Percentiles rank a stretch among this genome's conserved stretches.
phyloP scores from a whole-genome alignment of 2,797 vertebrate genomes.

The Syngnathus acus region DNA sequence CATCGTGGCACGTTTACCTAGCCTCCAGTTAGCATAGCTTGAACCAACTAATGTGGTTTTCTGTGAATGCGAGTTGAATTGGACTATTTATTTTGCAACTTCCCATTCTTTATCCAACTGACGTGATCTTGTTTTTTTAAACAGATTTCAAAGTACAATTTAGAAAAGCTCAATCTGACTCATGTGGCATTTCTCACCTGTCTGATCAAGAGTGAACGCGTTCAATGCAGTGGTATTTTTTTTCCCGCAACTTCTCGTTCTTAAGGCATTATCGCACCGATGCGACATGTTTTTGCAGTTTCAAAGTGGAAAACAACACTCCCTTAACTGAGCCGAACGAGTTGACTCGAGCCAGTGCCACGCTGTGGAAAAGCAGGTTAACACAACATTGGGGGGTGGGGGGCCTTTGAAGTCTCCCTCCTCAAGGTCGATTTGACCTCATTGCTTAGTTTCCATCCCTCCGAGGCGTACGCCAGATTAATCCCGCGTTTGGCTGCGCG shows the following conservation, averaged over 20 bases:
- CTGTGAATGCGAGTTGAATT: not conserved
- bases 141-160: not conserved
- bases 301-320: not conserved
- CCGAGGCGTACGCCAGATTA: conserved; percentile 10
- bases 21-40: not conserved
- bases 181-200: not conserved
- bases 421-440: conserved; percentile 75
- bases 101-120: not conserved
- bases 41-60: not conserved
- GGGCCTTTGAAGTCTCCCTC: conserved; percentile 52
- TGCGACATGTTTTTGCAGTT: not conserved
- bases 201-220: too few relatives aligned
- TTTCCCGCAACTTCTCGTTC: too few relatives aligned
- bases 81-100: not conserved
- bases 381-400: conserved; percentile 27
- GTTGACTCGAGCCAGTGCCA: not conserved
- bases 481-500: not conserved
- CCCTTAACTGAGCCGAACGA: not conserved
- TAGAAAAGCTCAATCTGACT: not conserved
- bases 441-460: conserved; percentile 69
- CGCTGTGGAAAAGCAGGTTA: not conserved
- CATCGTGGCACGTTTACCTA: not conserved
- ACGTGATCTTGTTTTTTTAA: not conserved
- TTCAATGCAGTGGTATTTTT: not conserved
- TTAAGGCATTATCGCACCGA: not conserved